Evolutionary conservation across 1,140 invertebrate species (phyloP).

Genomic region (Listronotus bonariensis): DNA sequence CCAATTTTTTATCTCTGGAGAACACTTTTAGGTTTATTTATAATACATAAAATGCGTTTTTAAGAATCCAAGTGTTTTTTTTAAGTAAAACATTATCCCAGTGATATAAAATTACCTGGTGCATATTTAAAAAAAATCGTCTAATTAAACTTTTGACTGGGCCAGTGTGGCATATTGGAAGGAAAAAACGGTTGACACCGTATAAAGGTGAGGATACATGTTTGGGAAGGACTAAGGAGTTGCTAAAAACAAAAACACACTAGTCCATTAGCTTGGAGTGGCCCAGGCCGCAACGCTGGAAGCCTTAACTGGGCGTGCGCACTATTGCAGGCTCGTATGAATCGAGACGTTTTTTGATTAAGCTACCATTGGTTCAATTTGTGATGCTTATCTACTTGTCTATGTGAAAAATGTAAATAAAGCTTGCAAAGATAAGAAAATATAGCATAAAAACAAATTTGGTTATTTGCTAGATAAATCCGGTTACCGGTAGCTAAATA

Average conservation of each 20-base stretch:
- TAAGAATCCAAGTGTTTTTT: too few species aligned
- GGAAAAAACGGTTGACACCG: conserved; percentile 1
- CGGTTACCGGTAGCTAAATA: too few species aligned
- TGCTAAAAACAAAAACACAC: conserved; percentile 39
- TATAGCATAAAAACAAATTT: too few species aligned
- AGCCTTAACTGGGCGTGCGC: conserved; percentile 28
- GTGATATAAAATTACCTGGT: background rate
- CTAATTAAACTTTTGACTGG: conserved; percentile 29
- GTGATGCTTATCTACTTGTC: conserved; percentile 27
- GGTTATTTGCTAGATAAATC: too few species aligned
- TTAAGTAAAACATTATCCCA: too few species aligned
- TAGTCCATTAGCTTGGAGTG: conserved; percentile 35
- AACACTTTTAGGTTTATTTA: too few species aligned
- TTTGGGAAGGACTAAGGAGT: conserved; percentile 17
- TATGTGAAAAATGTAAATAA: conserved; percentile 9
- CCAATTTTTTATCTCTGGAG: too few species aligned
- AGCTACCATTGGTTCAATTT: conserved; percentile 18
- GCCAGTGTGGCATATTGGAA: conserved; percentile 23
- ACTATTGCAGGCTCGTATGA: background rate
- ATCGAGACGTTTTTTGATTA: conserved; percentile 3
- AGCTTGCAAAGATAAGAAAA: background rate
- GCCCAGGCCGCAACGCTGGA: conserved; percentile 29
- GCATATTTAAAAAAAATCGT: conserved; percentile 12
- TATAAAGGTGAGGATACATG: conserved; percentile 14
- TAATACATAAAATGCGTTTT: too few species aligned